Percentiles rank a stretch among this genome's conserved stretches.
These are phyloP conservation scores for Trachelus troglodyta DNA, from an alignment of 2,888 invertebrate species.

Conservation along the genomic window DNA sequence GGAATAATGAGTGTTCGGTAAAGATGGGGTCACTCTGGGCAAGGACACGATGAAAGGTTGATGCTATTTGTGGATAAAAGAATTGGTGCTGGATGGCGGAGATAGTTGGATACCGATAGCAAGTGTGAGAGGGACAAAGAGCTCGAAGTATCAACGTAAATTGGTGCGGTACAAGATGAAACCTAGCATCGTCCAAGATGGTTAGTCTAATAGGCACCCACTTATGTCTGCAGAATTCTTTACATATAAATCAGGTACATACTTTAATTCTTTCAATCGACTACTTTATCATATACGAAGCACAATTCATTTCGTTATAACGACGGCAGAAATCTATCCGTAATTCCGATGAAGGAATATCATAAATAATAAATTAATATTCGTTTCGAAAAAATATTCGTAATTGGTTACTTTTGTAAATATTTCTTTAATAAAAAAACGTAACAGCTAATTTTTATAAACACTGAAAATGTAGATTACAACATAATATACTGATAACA, in stretches of 20 bases:
- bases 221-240: constrained; percentile 26
- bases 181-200: not conserved
- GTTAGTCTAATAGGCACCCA: constrained; percentile 3
- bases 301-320: constrained; percentile 12
- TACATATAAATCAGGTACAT: constrained; percentile 62
- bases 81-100: not conserved
- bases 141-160: not conserved
- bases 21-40: not conserved
- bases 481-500: constrained; percentile 61
- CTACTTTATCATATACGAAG: constrained; percentile 12
- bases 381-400: constrained; percentile 50
- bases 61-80: not conserved
- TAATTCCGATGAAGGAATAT: constrained; percentile 11
- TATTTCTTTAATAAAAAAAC: constrained; percentile 57
- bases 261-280: constrained; percentile 31
- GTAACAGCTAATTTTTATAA: constrained; percentile 59
- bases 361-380: constrained; percentile 45
- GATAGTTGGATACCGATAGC: not conserved
- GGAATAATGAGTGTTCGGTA: not conserved
- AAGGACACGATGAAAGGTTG: not conserved
- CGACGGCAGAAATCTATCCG: constrained; percentile 5
- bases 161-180: not conserved
- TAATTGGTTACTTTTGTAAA: constrained; percentile 49
- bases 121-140: not conserved
- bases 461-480: constrained; percentile 61